phyloP scores from a whole-genome alignment of 2,888 invertebrate species.

The Oscheius sp. region DNA sequence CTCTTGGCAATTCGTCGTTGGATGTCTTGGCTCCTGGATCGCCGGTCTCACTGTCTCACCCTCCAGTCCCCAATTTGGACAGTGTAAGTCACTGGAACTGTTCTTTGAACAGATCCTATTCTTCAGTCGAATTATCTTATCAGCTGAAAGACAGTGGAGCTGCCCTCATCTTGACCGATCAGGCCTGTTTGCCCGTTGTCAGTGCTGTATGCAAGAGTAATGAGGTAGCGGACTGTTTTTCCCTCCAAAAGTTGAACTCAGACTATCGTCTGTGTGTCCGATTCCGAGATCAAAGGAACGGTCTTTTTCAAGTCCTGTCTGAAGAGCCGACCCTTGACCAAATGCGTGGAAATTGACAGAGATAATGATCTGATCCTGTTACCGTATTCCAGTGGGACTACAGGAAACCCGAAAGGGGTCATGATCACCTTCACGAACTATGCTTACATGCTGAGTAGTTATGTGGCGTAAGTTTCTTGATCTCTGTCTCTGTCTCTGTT shows the following conservation, averaged over 20 bases:
- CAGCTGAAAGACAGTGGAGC: constrained; percentile 33
- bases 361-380: constrained; percentile 53
- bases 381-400: constrained; percentile 65
- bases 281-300: constrained; percentile 15
- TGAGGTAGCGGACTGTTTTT: neutral
- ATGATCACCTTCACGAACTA: constrained; percentile 60
- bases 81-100: neutral
- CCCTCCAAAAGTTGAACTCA: neutral
- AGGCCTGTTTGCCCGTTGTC: constrained; percentile 27
- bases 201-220: constrained; percentile 16
- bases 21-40: constrained; percentile 45
- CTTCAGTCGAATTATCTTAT: constrained; percentile 29
- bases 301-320: constrained; percentile 23
- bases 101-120: neutral
- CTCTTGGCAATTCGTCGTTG: constrained; percentile 43
- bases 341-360: constrained; percentile 41
- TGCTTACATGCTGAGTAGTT: constrained; percentile 36
- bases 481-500: too few relatives aligned
- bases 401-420: constrained; percentile 64
- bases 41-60: constrained; percentile 50
- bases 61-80: constrained; percentile 47
- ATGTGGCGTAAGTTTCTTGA: constrained; percentile 17
- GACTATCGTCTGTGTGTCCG: constrained; percentile 25
- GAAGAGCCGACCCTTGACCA: neutral
- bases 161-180: constrained; percentile 19